Evolutionary conservation across 2,113 vertebrate genomes (phyloP).

Genomic region (Charadrius vociferus): DNA sequence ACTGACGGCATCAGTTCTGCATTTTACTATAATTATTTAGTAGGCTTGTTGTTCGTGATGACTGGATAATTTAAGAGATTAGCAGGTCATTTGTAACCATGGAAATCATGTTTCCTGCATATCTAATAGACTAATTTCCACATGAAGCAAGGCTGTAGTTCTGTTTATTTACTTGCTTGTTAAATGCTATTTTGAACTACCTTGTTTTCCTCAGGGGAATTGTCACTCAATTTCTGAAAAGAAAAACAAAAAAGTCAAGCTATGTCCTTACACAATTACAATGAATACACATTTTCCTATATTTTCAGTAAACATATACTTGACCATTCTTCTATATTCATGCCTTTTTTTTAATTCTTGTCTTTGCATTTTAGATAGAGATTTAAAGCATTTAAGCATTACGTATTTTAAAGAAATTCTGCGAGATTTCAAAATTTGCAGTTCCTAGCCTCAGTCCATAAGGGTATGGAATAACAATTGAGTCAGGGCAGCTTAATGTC

Average conservation of each 20-base stretch:
- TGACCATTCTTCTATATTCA: not conserved
- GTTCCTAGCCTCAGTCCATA: not conserved
- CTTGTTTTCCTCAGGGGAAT: slow-evolving; percentile 53
- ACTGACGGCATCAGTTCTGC: not conserved
- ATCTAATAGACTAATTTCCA: slow-evolving; percentile 72
- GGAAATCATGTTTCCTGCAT: slow-evolving; percentile 68
- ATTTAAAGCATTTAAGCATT: not conserved
- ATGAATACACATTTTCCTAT: not conserved
- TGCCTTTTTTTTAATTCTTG: not conserved
- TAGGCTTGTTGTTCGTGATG: slow-evolving; percentile 55
- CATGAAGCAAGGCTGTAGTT: slow-evolving; percentile 52
- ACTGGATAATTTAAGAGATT: slow-evolving; percentile 72
- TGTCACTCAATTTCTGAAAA: slow-evolving; percentile 42
- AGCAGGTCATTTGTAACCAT: slow-evolving; percentile 75
- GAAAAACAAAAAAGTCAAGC: not conserved
- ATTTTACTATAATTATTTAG: slow-evolving; percentile 58
- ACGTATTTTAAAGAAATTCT: not conserved
- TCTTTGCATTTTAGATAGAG: not conserved
- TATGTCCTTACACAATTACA: not conserved
- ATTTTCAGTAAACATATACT: not conserved
- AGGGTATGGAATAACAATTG: not conserved
- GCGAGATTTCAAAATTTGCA: not conserved
- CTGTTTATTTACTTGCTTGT: slow-evolving; percentile 66
- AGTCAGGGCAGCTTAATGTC: not conserved
- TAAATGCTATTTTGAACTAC: slow-evolving; percentile 68